Base-by-base conservation (phyloP, 2,797 vertebrate genomes). In the Myiotriccus ornatus region DNA sequence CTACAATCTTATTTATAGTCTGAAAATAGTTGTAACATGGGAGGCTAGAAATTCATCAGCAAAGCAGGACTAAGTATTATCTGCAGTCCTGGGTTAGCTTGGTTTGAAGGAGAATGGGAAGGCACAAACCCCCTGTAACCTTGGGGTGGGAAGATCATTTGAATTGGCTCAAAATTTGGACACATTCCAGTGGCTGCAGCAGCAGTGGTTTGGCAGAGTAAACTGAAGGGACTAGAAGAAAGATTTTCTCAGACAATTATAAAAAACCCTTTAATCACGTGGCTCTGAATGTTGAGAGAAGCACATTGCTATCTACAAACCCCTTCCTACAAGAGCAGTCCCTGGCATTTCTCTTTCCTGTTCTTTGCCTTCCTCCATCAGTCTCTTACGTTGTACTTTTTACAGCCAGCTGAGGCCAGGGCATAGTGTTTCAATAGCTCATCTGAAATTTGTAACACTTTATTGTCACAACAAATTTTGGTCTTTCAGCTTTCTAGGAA, bases 111-210 rank as follows among this genome's bases (percentile, higher is more conserved):
- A 80, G 49, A 84, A 71, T 2, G 15, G 14, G 23, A 39, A 88
- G 34, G 25, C 39, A 83, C 4, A 59, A 63, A 71, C 49, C 3
- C 1, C 20, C 5, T 8, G 30, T 32, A 50, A 16, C 35, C 34
- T 28, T 2, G 0, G 37, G 8, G 19, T 6, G 15, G 7, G 18
- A 11, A 6, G 4, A 62, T 32, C 25, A 62, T 35, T 7, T 75
- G 37, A 81, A 53, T 32, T 37, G 35, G 10, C 37, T 84, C 22
- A 59, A 85, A 71, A 39, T 68, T 1, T 71, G 55, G n/a, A 21
- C 78, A 24, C 2, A 13, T 49, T 68, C 30, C n/a, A 46, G 4
- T 32, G 43, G 12, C 20, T 39, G 65, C 65, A 77, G 30, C 20
- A 91, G 35, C 59, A 35, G 37, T 19, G 21, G 24, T 34, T 63